Evolutionary conservation across 2,113 vertebrate species (phyloP), one percentile per base, ranked within the genome.

Genomic region (Calyptomena viridis): DNA sequence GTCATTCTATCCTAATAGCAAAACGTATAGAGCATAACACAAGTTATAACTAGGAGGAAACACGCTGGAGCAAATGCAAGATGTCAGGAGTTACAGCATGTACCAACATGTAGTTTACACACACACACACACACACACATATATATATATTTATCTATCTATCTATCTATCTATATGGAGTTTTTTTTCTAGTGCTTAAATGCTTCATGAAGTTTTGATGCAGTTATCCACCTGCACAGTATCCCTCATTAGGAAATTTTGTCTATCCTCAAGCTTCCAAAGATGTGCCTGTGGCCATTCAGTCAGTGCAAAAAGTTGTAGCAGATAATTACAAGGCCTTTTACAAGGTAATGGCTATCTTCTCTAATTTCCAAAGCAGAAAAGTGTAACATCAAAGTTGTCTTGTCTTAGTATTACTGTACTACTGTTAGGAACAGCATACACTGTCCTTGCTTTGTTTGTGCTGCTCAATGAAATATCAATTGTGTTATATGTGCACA

Each of bases 401-500:
- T 23, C 31, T 75, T 53, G 14, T 44, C 19, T 77, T 59, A 50
- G 9, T 69, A 44, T 84, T 83, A 21, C 6, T 9, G 2, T 55
- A 10, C 31, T 72, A 30, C 35, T 73, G 12, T n/a, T 49, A 62
- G 42, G 24, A 85, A 63, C 49, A 85, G 44, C 33, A 49, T 27
- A 47, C 1, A 1, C 9, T 50, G 14, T 39, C 66, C 42, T 63
- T 86, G 19, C 49, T 74, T 58, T 37, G 11, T 62, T 19, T 46
- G 14, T 71, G 40, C 30, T 75, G 37, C 47, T 85, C n/a, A n/a
- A 42, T n/a, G 56, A 82, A 90, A 40, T 53, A 56, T 9, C 25
- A 39, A 0, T 5, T 22, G 30, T 40, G 18, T 56, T 55, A 72
- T 13, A 31, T 5, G 13, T 3, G 16, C 17, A 64, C 2, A 4